Evolutionary conservation across 2,888 invertebrate species (phyloP).

Genomic region (Bimastos eiseni): DNA sequence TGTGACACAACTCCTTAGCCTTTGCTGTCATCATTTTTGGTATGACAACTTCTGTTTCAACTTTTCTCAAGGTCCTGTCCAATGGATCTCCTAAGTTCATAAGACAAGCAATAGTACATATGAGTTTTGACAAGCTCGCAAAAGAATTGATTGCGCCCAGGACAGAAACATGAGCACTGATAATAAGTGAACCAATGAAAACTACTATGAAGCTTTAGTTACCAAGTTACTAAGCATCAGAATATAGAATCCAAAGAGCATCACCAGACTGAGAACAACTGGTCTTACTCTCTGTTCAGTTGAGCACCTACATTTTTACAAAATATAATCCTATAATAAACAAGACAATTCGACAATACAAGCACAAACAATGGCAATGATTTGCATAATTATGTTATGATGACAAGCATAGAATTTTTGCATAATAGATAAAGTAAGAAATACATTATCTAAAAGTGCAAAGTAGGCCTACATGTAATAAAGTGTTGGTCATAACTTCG

Average conservation of each 20-base stretch:
- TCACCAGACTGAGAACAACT: neutral
- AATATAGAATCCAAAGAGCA: neutral
- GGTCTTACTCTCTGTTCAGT: neutral
- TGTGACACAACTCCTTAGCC: conserved; percentile 79
- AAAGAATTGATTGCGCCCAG: neutral
- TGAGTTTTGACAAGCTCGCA: neutral
- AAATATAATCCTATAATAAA: neutral
- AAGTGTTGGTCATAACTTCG: no score
- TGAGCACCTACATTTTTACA: neutral
- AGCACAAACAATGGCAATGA: neutral
- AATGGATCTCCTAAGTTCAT: conserved; percentile 76
- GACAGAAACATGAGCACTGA: no score
- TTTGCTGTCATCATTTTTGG: conserved; percentile 85
- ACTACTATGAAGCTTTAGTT: no score
- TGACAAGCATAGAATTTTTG: neutral
- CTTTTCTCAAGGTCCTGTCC: conserved; percentile 79
- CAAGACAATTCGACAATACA: neutral
- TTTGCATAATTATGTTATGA: neutral
- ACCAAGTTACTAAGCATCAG: neutral
- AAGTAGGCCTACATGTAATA: no score
- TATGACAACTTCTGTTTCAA: conserved; percentile 84
- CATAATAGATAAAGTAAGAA: neutral
- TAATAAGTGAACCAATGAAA: no score
- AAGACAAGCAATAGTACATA: neutral
- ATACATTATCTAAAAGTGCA: neutral